phyloP scores from a whole-genome alignment of 2,797 vertebrate species.

The Sphenodon punctatus region DNA sequence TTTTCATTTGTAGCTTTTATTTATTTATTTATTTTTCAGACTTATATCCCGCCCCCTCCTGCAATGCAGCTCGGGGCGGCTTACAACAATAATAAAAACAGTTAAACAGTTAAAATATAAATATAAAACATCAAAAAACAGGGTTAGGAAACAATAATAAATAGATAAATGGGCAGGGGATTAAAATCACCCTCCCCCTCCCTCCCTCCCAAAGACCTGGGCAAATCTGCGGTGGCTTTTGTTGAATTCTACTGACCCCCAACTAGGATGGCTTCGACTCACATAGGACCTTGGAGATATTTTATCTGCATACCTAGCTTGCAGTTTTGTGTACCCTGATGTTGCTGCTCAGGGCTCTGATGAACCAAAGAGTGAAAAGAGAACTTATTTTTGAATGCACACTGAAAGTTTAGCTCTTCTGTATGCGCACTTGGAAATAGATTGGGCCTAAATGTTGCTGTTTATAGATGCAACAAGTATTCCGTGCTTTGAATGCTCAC shows the following conservation, averaged over 20 bases:
- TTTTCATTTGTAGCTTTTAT: too few relatives aligned
- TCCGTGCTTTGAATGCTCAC: not conserved
- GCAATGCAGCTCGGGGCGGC: too few relatives aligned
- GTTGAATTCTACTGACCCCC: not conserved
- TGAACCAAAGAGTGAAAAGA: not conserved
- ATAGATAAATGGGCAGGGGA: too few relatives aligned
- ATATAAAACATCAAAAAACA: too few relatives aligned
- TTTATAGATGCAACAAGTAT: not conserved
- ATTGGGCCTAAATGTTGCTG: not conserved
- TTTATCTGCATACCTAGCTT: accelerated
- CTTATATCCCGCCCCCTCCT: too few relatives aligned
- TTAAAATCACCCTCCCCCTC: too few relatives aligned
- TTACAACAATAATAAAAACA: too few relatives aligned
- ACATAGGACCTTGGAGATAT: not conserved
- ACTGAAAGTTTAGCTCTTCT: not conserved
- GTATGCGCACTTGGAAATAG: not conserved
- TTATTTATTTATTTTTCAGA: too few relatives aligned
- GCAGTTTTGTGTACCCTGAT: not conserved
- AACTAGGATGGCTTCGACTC: not conserved
- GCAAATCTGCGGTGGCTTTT: not conserved
- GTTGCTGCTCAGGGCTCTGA: not conserved
- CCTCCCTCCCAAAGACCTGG: too few relatives aligned
- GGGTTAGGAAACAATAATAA: too few relatives aligned
- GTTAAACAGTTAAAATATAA: too few relatives aligned
- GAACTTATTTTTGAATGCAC: not conserved